These are phyloP conservation scores for Nesogale talazaci DNA, from an alignment of 2,113 vertebrate species.

Conservation along the genomic window DNA sequence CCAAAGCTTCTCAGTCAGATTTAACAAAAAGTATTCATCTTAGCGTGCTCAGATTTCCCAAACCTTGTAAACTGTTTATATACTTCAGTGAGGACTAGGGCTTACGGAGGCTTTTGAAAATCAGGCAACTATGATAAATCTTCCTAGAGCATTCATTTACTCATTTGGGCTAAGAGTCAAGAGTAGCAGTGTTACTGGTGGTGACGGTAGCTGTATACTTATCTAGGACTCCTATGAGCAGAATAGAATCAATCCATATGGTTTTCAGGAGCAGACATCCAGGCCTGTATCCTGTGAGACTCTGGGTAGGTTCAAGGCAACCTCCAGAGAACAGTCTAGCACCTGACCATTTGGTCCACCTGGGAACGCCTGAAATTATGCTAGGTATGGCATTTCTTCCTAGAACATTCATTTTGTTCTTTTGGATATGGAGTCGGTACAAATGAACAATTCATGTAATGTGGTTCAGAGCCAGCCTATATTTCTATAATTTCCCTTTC, in stretches of 20 bases:
- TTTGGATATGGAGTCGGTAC: background rate
- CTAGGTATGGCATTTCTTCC: background rate
- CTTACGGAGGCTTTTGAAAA: background rate
- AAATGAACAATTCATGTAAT: too few species aligned
- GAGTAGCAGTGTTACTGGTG: background rate
- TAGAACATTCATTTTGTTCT: background rate
- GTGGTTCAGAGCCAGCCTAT: too few species aligned
- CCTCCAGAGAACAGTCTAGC: background rate
- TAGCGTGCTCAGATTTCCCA: background rate
- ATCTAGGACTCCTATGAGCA: background rate
- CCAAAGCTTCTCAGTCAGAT: background rate
- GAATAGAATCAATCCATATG: background rate
- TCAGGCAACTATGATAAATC: background rate
- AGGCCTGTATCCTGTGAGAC: background rate
- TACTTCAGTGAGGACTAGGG: background rate
- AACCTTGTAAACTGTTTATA: background rate
- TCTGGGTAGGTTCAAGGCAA: background rate
- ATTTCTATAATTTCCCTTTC: too few species aligned
- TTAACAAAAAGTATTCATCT: background rate
- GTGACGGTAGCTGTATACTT: background rate
- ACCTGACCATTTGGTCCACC: background rate
- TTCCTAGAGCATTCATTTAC: conserved; percentile 14
- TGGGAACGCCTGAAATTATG: background rate
- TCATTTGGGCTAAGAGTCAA: background rate
- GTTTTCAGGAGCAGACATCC: background rate